Conservation (phyloP, 2,888 invertebrate genomes). For the Hydrotaea cyrtoneurina region DNA sequence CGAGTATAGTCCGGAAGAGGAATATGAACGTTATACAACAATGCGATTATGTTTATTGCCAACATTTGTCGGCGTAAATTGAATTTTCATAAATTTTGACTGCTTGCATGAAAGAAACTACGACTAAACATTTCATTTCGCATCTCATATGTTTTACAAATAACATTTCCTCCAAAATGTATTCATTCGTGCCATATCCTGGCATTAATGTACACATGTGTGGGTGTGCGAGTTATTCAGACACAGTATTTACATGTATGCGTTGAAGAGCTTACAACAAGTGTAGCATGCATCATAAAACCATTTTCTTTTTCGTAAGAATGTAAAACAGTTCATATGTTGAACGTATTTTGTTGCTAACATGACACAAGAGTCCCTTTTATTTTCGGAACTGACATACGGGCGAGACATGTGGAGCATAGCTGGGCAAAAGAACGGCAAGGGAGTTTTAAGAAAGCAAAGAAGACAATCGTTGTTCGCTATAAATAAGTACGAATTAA, state of each 20-base stretch:
- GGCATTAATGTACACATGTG: not conserved
- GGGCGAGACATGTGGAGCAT: too few species aligned
- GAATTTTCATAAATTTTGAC: constrained; percentile 3
- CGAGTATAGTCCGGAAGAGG: not conserved
- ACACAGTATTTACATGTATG: not conserved
- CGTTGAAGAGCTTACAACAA: not conserved
- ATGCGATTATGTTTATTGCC: constrained; percentile 3
- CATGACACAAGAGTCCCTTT: not conserved
- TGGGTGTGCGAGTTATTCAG: not conserved
- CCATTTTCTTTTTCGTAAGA: not conserved
- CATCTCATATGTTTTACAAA: not conserved
- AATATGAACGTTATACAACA: not conserved
- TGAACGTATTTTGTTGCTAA: not conserved
- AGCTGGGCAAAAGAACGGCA: too few species aligned
- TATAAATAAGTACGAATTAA: too few species aligned
- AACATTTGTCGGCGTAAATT: not conserved
- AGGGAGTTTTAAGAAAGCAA: too few species aligned
- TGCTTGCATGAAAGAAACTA: not conserved
- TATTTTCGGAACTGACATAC: not conserved
- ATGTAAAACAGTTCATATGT: not conserved
- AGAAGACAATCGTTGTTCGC: too few species aligned
- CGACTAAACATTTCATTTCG: constrained; percentile 2
- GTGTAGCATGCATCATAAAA: not conserved
- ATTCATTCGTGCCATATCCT: not conserved
- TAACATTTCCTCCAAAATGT: not conserved